Base-by-base conservation (phyloP, 2,113 vertebrate genomes). In the Candoia aspera region DNA sequence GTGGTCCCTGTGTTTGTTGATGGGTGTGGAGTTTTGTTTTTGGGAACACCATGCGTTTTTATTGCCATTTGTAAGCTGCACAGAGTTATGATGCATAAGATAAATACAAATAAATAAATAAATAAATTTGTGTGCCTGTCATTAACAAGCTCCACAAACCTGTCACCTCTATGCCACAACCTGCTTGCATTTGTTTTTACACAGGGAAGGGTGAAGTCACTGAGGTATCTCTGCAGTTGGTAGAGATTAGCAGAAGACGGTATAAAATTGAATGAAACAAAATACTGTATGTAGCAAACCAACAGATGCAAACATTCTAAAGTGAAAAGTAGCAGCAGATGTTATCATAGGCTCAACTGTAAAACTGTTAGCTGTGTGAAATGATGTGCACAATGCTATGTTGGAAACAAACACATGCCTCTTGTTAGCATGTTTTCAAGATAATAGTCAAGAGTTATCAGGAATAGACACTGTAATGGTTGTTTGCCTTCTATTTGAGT, bases 321-420 rank as follows among this genome's bases (percentile, higher is more conserved):
- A 57, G 60, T 57, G 60, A 87, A 91, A 87, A 91, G 49, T 24
- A 91, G 53, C 8, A 87, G 53, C 90, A 87, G 86, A 57, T 88
- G 62, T 91, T 58, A 58, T 55, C 37, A 11, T 49, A 87, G 62
- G 26, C 86, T 59, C 24, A 87, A 79, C 42, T 57, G 26, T 58
- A 91, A 91, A 87, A 87, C 55, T 23, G 15, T 87, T 91, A 37
- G 53, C 54, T 91, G 62, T 46, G 8, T 79, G 53, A 87, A 91
- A 46, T 86, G 84, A 87, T 91, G 64, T 91, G 85, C 88, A 79
- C 33, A 88, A 57, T 29, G 53, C 57, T 91, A 79, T 58, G 53
- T 42, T 58, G 59, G 91, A 87, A 91, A 91, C 29, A 87, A 92
- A 54, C 58, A 87, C 13, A 87, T 26, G 26, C 10, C 21, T 37